Base-by-base conservation (phyloP, 2,888 invertebrate genomes). In the Phalangium opilio region DNA sequence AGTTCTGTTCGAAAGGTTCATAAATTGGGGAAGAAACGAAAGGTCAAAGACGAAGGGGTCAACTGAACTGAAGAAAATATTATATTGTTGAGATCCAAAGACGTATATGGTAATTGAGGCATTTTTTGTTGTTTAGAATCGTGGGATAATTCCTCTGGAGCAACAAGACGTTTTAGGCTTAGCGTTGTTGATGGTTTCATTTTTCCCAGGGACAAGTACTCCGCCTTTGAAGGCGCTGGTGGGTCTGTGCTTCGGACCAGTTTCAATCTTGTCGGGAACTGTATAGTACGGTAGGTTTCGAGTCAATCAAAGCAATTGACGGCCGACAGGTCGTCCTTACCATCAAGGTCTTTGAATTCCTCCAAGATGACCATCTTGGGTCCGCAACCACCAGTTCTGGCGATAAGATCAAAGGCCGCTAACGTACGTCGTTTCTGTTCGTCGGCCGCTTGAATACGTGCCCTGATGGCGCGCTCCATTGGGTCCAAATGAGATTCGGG, bases 161-260 rank as follows among this genome's bases (percentile, higher is more conserved):
- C 27, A 27, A 27, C 27, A 27, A 27, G 27, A 27, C 5, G 27
- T 27, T 8, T 27, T 27, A 7, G 38, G 38, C 11, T 45, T 40
- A n/a, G n/a, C n/a, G n/a, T n/a, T n/a, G 27, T 27, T 27, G 14
- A 27, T 18, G 3, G 20, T 14, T 21, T 45, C 27, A 8, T 27
- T 27, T 27, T 27, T 27, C 8, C 27, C 27, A 3, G 27, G 21
- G 2, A 36, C 19, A 10, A 39, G 40, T 11, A 45, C 40, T n/a
- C 45, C 45, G 8, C 40, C 45, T 40, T 63, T 61, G 48, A 63
- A 63, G 21, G 61, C 61, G 27, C 59, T 59, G 59, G 61, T 61
- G 15, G 63, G 61, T 43, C 61, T 55, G 53, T 19, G 60, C 47
- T 19, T 58, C 55, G n/a, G 47, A 50, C 34, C 56, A 52, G n/a